Conservation (phyloP, 2,888 invertebrate genomes). For the Dryocosmus kuriphilus region DNA sequence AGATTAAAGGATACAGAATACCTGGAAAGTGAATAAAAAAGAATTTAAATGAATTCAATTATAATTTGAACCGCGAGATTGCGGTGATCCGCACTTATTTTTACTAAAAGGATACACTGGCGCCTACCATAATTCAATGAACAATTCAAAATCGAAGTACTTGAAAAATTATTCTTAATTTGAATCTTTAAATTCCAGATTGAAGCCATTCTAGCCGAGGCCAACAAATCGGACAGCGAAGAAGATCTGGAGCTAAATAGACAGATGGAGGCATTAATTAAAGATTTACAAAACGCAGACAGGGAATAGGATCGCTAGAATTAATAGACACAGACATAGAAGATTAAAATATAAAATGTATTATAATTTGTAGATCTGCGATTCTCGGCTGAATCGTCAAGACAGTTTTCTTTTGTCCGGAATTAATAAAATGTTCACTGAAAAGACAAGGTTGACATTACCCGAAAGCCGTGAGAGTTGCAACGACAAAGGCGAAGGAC, state of each 20-base stretch:
- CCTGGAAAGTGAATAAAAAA: too few relatives aligned
- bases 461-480: conserved; percentile 60
- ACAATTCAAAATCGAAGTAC: too few relatives aligned
- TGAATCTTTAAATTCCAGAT: not conserved
- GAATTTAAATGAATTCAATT: too few relatives aligned
- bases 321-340: conserved; percentile 61
- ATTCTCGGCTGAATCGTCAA: conserved; percentile 6
- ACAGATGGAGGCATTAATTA: conserved; percentile 47
- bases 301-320: conserved; percentile 51
- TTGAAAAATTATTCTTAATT: too few relatives aligned
- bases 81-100: too few relatives aligned
- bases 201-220: not conserved
- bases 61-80: too few relatives aligned
- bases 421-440: conserved; percentile 49
- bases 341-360: conserved; percentile 77
- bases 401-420: conserved; percentile 22
- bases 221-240: conserved; percentile 32
- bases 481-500: conserved; percentile 60
- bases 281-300: conserved; percentile 40
- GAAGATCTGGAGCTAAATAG: conserved; percentile 41
- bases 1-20: too few relatives aligned
- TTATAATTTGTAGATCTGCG: conserved; percentile 72
- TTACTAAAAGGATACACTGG: too few relatives aligned
- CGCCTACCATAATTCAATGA: too few relatives aligned
- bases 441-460: conserved; percentile 55